These are phyloP conservation scores for Aplysia californica DNA, from an alignment of 1,140 invertebrate genomes.

Conservation along the genomic window DNA sequence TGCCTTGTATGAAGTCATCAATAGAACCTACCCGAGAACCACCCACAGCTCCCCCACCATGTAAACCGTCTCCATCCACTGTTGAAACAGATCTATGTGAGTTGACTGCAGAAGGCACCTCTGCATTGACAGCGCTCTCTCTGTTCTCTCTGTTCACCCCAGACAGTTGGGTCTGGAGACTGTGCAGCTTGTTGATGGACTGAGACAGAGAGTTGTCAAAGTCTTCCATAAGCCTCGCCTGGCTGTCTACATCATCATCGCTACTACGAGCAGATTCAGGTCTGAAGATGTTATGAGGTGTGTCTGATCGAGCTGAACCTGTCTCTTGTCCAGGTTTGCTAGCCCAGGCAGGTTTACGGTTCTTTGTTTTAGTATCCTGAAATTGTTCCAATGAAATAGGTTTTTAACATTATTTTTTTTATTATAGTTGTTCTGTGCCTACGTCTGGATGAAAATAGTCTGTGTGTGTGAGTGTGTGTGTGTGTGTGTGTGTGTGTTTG, in stretches of 20 bases:
- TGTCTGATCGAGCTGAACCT: constrained; percentile 28
- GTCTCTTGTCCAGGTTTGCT: constrained; percentile 25
- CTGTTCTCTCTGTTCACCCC: constrained; percentile 28
- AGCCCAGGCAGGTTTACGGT: constrained; percentile 31
- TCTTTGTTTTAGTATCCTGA: constrained; percentile 14
- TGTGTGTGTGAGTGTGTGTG: no score
- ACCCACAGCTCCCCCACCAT: background rate
- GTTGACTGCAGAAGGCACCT: no score
- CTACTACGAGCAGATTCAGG: constrained; percentile 54
- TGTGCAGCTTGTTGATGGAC: constrained; percentile 42
- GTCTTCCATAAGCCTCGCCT: constrained; percentile 33
- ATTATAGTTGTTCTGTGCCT: no score
- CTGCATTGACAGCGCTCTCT: background rate
- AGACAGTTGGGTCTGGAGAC: constrained; percentile 37
- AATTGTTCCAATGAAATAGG: background rate
- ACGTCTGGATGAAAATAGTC: no score
- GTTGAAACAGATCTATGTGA: no score
- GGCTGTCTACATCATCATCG: constrained; percentile 39
- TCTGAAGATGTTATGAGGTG: constrained; percentile 57
- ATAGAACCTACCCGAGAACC: background rate
- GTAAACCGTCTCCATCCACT: no score
- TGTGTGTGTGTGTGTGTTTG: no score
- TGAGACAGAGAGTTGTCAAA: constrained; percentile 40
- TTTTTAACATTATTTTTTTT: background rate
- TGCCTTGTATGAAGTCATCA: constrained; percentile 20